Conservation (phyloP, 2,888 invertebrate species). For the Dendrolimus pini region DNA sequence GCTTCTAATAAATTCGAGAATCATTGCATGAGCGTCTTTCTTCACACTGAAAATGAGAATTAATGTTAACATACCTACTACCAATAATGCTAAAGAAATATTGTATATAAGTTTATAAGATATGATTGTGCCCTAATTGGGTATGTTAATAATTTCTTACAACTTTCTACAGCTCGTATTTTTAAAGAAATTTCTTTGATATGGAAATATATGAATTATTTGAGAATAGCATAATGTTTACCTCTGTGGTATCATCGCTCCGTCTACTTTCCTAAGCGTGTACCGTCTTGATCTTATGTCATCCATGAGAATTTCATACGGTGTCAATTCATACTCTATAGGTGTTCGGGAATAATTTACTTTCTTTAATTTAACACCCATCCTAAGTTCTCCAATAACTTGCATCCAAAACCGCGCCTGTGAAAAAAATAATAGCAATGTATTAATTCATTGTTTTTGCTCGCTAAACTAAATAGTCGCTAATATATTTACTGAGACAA, state of each 20-base stretch:
- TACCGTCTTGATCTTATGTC: slow-evolving; percentile 94
- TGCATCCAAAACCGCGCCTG: slow-evolving; percentile 97
- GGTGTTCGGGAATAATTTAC: slow-evolving; percentile 84
- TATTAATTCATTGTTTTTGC: too few relatives aligned
- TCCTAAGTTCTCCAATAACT: slow-evolving; percentile 93
- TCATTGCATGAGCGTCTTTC: slow-evolving; percentile 96
- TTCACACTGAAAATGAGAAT: slow-evolving; percentile 79
- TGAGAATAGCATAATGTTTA: slow-evolving; percentile 25
- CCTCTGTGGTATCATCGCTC: slow-evolving; percentile 80
- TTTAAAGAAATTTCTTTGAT: too few relatives aligned
- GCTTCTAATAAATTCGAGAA: slow-evolving; percentile 97
- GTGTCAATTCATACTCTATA: slow-evolving; percentile 95
- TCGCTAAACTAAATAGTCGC: too few relatives aligned
- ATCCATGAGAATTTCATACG: slow-evolving; percentile 97
- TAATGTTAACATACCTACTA: background rate
- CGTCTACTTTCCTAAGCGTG: slow-evolving; percentile 92
- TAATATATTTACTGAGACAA: too few relatives aligned
- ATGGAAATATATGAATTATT: too few relatives aligned
- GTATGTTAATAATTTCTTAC: too few relatives aligned
- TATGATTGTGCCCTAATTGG: too few relatives aligned
- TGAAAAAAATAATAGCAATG: slow-evolving; percentile 8
- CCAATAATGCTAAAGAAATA: too few relatives aligned
- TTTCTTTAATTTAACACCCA: slow-evolving; percentile 95
- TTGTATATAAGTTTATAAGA: too few relatives aligned
- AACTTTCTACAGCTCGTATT: too few relatives aligned